Conservation (phyloP, 2,888 invertebrate species). For the Orchesella flavescens region DNA sequence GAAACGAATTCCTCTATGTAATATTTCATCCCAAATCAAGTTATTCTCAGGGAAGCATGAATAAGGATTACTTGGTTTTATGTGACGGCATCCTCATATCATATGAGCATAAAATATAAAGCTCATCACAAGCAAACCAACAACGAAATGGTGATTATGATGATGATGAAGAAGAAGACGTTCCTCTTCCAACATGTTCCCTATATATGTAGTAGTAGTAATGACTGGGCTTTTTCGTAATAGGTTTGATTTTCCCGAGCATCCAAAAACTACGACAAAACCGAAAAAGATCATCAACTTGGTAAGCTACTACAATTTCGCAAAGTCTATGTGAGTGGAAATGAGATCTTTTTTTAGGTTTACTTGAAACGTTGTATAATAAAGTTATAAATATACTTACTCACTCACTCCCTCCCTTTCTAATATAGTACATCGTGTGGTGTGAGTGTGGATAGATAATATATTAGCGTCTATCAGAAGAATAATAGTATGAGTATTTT, state of each 20-base stretch:
- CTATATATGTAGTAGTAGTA: too few relatives aligned
- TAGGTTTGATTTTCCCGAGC: slow-evolving; percentile 22
- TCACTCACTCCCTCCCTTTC: too few relatives aligned
- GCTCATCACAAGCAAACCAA: slow-evolving; percentile 1
- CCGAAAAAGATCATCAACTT: slow-evolving; percentile 4
- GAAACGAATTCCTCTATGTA: background rate
- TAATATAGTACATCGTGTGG: background rate
- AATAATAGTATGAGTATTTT: background rate
- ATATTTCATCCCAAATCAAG: slow-evolving; percentile 23
- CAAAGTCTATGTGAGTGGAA: slow-evolving; percentile 12
- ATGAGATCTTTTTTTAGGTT: slow-evolving; percentile 40
- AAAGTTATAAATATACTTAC: too few relatives aligned
- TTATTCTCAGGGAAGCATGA: slow-evolving; percentile 1
- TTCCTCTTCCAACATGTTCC: too few relatives aligned
- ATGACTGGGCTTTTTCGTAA: background rate
- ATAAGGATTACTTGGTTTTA: background rate
- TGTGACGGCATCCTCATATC: too few relatives aligned
- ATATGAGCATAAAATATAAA: background rate
- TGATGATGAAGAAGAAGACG: slow-evolving; percentile 15
- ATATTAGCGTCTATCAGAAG: background rate
- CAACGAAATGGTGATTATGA: slow-evolving; percentile 18
- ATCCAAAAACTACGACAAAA: background rate
- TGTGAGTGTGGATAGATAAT: background rate
- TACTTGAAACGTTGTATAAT: slow-evolving; percentile 6
- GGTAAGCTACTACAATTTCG: background rate